These are phyloP conservation scores for Gymnorhina tibicen DNA, from an alignment of 2,113 vertebrate species.

Conservation along the genomic window DNA sequence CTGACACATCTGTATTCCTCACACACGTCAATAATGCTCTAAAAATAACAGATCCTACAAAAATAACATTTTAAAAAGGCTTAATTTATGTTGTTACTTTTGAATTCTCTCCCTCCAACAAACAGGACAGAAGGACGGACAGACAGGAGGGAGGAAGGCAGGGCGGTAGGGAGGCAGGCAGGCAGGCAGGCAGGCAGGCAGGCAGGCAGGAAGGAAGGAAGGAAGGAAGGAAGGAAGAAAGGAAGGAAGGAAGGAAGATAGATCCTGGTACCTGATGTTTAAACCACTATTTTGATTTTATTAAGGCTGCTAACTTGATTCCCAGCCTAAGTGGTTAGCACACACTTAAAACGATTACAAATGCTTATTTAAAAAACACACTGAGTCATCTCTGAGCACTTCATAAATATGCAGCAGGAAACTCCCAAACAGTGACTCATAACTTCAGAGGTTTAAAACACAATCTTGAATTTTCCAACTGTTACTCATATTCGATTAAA, in stretches of 20 bases:
- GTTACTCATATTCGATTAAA: constrained; percentile 16
- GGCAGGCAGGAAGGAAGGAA: neutral
- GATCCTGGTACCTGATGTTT: neutral
- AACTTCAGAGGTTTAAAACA: constrained; percentile 16
- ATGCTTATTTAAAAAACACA: constrained; percentile 40
- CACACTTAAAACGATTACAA: constrained; percentile 9
- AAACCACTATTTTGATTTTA: neutral
- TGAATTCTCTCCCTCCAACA: neutral
- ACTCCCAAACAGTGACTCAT: constrained; percentile 60
- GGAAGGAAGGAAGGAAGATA: neutral
- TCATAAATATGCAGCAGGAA: constrained; percentile 58
- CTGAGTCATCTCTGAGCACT: constrained; percentile 34
- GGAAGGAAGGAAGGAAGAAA: neutral
- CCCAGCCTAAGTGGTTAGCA: neutral
- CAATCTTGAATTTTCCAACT: constrained; percentile 20
- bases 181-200: neutral
- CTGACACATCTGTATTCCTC: neutral
- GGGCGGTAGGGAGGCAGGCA: no score
- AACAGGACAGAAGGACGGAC: neutral
- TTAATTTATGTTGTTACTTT: neutral
- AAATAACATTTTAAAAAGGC: neutral
- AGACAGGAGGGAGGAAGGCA: neutral
- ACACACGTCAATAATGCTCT: neutral
- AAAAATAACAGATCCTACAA: neutral
- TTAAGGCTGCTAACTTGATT: neutral